These are phyloP conservation scores for Meghimatium bilineatum DNA, from an alignment of 2,888 invertebrate species.

Conservation along the genomic window DNA sequence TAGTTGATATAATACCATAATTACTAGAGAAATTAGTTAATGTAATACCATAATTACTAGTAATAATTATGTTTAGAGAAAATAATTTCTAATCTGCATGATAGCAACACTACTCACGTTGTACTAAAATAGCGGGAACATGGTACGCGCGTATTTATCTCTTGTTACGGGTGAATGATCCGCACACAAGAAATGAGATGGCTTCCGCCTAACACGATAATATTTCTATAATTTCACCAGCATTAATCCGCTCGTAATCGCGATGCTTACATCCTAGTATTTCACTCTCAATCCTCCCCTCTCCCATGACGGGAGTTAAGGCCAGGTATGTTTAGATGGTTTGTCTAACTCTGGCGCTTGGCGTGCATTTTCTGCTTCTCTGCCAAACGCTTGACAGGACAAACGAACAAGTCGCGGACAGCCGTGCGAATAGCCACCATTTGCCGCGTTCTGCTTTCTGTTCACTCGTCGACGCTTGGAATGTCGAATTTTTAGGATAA, in stretches of 20 bases:
- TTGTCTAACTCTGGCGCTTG: slow-evolving; percentile 11
- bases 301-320: slow-evolving; percentile 17
- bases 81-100: too few species aligned
- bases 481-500: neutral
- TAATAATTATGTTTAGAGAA: too few species aligned
- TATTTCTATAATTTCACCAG: slow-evolving; percentile 26
- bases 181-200: slow-evolving; percentile 7
- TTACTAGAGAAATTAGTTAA: too few species aligned
- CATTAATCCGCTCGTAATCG: slow-evolving; percentile 30
- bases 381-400: neutral
- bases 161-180: too few species aligned
- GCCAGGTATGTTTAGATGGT: slow-evolving; percentile 22
- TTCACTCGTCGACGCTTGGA: slow-evolving; percentile 6
- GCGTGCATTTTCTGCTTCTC: slow-evolving; percentile 5
- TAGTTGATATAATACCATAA: too few species aligned
- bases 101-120: too few species aligned
- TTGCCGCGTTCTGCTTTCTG: slow-evolving; percentile 19
- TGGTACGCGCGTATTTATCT: too few species aligned
- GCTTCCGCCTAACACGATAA: neutral
- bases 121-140: too few species aligned
- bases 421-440: slow-evolving; percentile 21
- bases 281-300: slow-evolving; percentile 16
- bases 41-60: too few species aligned
- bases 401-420: slow-evolving; percentile 9
- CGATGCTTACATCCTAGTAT: neutral